Conservation (phyloP, 2,797 vertebrate species). For the Catostomus latipinnis region DNA sequence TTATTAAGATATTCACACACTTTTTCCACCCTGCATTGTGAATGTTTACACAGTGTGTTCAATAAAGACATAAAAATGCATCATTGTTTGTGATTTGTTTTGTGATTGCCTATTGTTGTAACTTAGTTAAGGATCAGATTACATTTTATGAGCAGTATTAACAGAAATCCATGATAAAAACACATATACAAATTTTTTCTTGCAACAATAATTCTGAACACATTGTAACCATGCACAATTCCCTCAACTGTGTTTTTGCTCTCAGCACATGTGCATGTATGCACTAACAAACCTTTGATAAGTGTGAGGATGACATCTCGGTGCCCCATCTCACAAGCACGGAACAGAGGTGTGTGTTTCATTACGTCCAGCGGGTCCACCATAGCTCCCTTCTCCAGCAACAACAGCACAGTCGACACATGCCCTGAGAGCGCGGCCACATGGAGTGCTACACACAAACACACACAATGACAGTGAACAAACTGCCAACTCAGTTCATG, state of each 20-base stretch:
- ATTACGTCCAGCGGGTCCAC: constrained; percentile 95
- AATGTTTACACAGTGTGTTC: too few relatives aligned
- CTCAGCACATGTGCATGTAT: neutral
- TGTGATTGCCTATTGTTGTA: too few relatives aligned
- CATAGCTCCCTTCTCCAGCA: constrained; percentile 89
- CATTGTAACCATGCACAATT: too few relatives aligned
- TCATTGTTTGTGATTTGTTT: too few relatives aligned
- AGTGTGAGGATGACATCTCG: constrained; percentile 96
- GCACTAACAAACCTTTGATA: constrained; percentile 85
- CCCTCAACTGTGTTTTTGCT: neutral
- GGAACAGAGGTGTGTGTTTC: constrained; percentile 96
- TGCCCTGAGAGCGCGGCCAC: constrained; percentile 96
- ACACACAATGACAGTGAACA: neutral
- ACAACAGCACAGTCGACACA: constrained; percentile 89
- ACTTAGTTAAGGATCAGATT: too few relatives aligned
- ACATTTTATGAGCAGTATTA: too few relatives aligned
- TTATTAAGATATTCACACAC: too few relatives aligned
- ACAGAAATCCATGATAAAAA: too few relatives aligned
- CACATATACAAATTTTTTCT: too few relatives aligned
- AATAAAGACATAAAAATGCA: too few relatives aligned
- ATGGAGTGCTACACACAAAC: constrained; percentile 83
- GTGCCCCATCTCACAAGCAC: constrained; percentile 98
- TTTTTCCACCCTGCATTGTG: neutral
- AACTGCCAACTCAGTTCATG: too few relatives aligned
- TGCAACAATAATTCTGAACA: too few relatives aligned